Conservation (phyloP, 2,113 vertebrate species). For the Corythaeola cristata region DNA sequence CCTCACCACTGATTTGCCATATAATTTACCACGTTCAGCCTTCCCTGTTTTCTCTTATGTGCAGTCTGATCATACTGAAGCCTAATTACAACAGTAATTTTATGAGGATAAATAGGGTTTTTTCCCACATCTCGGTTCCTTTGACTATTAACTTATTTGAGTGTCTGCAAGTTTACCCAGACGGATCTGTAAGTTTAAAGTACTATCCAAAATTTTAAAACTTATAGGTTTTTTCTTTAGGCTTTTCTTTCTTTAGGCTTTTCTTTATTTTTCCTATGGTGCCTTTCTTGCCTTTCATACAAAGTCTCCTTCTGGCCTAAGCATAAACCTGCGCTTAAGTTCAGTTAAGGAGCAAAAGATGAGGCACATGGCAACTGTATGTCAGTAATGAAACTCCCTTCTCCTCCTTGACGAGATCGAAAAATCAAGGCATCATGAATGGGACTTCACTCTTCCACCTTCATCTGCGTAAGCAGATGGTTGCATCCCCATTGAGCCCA, state of each 20-base stretch:
- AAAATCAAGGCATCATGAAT: slow-evolving; percentile 38
- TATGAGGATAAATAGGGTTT: slow-evolving; percentile 32
- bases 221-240: slow-evolving; percentile 1
- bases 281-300: slow-evolving; percentile 81
- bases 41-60: slow-evolving; percentile 21
- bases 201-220: slow-evolving; percentile 48
- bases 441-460: neutral
- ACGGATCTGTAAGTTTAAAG: slow-evolving; percentile 48
- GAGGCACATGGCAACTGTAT: neutral
- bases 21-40: slow-evolving; percentile 49
- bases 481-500: neutral
- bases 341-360: neutral
- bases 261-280: slow-evolving; percentile 71
- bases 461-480: neutral
- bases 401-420: neutral
- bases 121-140: slow-evolving; percentile 44
- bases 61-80: slow-evolving; percentile 50
- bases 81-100: slow-evolving; percentile 34
- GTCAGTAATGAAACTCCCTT: neutral
- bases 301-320: slow-evolving; percentile 43
- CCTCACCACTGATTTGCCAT: slow-evolving; percentile 52
- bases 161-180: slow-evolving; percentile 62
- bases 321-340: slow-evolving; percentile 33
- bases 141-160: slow-evolving; percentile 60
- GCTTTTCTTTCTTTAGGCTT: neutral